Conservation (phyloP, 2,797 vertebrate species). For the Muraenolepis orangiensis region DNA sequence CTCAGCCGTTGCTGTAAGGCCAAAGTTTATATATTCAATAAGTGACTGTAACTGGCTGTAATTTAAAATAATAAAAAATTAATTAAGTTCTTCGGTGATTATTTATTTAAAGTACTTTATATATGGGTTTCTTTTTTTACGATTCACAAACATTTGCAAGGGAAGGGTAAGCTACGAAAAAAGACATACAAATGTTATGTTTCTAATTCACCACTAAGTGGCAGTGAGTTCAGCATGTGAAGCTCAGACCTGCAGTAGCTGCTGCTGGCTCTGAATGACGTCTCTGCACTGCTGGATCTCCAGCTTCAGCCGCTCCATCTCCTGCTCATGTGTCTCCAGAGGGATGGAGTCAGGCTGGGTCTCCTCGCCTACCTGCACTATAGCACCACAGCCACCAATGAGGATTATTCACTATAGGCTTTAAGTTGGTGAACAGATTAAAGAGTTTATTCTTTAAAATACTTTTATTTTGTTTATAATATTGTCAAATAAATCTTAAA, state of each 20-base stretch:
- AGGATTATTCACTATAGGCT: not conserved
- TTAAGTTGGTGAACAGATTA: constrained; percentile 42
- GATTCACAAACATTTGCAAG: not conserved
- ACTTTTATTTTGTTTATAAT: not conserved
- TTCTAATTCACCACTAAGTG: not conserved
- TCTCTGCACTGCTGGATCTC: constrained; percentile 94
- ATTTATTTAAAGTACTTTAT: not conserved
- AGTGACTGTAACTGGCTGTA: not conserved
- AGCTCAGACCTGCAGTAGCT: constrained; percentile 83
- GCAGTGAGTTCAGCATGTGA: not conserved
- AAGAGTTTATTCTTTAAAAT: not conserved
- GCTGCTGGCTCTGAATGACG: constrained; percentile 91
- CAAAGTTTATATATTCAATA: not conserved
- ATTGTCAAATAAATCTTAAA: not conserved
- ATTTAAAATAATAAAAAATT: too few relatives aligned
- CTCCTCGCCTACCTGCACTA: constrained; percentile 67
- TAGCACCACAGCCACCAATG: constrained; percentile 33
- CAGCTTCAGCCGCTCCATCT: constrained; percentile 82
- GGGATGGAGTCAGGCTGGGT: constrained; percentile 74
- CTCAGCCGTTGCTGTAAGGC: constrained; percentile 84
- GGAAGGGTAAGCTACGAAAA: not conserved
- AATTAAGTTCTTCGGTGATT: too few relatives aligned
- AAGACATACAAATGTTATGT: not conserved
- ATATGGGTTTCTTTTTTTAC: not conserved
- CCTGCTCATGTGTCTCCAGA: constrained; percentile 81